Evolutionary conservation across 2,113 vertebrate genomes (phyloP).

Genomic region (Sceloporus undulatus): DNA sequence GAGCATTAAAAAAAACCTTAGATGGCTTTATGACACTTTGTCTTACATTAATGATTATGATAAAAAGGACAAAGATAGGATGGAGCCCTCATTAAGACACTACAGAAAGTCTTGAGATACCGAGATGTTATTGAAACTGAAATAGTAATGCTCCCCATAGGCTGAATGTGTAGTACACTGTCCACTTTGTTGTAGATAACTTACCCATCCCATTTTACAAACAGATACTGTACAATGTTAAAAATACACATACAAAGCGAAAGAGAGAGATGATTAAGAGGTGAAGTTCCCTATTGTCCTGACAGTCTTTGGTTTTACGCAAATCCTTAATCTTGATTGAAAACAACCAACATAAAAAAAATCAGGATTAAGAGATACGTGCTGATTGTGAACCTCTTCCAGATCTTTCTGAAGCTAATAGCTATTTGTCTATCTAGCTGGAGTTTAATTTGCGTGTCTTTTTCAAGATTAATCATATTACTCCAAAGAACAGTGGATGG

Average conservation of each 20-base stretch:
- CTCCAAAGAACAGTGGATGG: constrained; percentile 63
- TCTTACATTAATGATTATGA: background rate
- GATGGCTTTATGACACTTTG: background rate
- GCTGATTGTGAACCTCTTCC: background rate
- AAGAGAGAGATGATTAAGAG: too few relatives aligned
- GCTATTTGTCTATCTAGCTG: background rate
- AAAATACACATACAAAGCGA: too few relatives aligned
- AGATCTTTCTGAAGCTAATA: background rate
- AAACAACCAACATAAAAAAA: background rate
- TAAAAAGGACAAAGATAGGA: background rate
- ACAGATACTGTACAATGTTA: too few relatives aligned
- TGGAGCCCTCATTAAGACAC: background rate
- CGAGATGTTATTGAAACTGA: background rate
- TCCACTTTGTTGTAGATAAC: background rate
- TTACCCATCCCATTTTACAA: background rate
- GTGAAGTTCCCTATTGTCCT: too few relatives aligned
- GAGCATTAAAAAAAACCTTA: background rate
- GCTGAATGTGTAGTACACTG: background rate
- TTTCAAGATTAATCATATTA: constrained; percentile 34
- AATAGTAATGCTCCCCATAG: background rate
- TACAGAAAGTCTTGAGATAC: background rate
- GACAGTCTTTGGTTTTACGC: background rate
- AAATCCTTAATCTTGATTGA: background rate
- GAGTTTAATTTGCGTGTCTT: constrained; percentile 7
- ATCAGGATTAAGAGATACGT: background rate